Evolutionary conservation across 2,113 vertebrate species (phyloP), one percentile per base, ranked within the genome.

Genomic region (Salminus brasiliensis): DNA sequence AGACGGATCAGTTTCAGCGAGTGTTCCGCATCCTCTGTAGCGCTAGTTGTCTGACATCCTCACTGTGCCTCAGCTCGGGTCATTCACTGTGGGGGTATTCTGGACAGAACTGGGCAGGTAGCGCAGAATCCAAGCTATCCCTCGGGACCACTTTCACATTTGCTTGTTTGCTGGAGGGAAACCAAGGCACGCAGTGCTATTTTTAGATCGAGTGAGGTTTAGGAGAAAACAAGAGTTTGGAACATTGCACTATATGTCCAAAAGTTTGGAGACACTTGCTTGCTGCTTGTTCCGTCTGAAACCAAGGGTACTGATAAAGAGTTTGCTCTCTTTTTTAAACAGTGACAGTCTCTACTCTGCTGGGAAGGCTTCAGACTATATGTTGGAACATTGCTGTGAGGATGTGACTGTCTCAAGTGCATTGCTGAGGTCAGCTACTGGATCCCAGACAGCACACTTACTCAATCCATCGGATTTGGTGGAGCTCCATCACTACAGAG

Each of bases 141-240:
- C 52, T 55, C 52, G 23, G 52, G 52, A 55, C 52, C 52, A 25
- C 21, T 55, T 55, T 52, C 67, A 47, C 43, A 29, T 68, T 72
- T 74, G 79, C 75, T 82, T 82, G 85, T 87, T 81, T 82, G 85
- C 85, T 86, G 68, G 67, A 76, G 23, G 49, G n/a, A 78, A 66
- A 80, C 66, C 82, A 76, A 87, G 69, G 60, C 21, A 76, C 73
- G 79, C 63, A 79, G 68, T 85, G 75, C 86, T 92, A 92, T 92
- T 90, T 90, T 87, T 87, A 55, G 21, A 5, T 8, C 10, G 23
- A 23, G 49, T 55, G 25, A 55, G 25, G 86, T 88, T 81, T 52
- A 74, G 68, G 81, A 84, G 88, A 86, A 87, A 85, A 84, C 52
- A 55, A 55, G 47, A 49, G n/a, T 55, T 21, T 43, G 18, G 47